A percentile compares a stretch with the other conserved stretches of the same genome.
These are phyloP conservation scores for Nothura maculosa DNA, from an alignment of 2,797 vertebrate species.

Conservation along the genomic window DNA sequence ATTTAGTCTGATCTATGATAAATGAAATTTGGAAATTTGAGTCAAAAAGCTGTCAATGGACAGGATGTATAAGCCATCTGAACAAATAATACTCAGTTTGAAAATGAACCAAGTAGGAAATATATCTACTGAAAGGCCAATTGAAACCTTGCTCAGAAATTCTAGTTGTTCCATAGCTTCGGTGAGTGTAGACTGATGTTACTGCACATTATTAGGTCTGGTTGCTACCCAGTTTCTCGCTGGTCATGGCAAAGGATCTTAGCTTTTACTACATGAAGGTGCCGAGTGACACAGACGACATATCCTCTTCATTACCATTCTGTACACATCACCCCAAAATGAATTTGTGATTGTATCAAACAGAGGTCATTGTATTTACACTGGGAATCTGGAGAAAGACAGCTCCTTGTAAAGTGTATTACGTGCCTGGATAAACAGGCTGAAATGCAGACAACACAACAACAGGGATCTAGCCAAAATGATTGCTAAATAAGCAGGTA, in stretches of 20 bases:
- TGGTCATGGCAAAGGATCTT: neutral
- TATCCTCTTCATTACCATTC: neutral
- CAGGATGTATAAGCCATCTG: neutral
- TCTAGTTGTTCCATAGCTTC: neutral
- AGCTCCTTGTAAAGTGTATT: neutral
- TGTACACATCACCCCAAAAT: neutral
- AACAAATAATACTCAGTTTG: slow-evolving; percentile 1
- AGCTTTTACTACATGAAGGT: neutral
- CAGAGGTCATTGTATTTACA: neutral
- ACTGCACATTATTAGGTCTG: neutral
- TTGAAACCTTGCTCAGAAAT: neutral
- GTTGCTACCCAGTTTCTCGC: neutral
- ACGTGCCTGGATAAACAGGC: neutral
- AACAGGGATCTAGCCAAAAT: neutral
- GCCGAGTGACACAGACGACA: neutral
- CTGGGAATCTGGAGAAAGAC: neutral
- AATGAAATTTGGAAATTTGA: slow-evolving; percentile 6
- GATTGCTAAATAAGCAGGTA: neutral
- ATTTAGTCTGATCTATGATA: neutral
- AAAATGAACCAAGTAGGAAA: neutral
- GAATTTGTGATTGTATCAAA: neutral
- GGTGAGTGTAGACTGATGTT: neutral
- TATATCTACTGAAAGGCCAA: neutral
- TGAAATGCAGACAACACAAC: neutral
- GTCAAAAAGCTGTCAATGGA: neutral